Base-by-base conservation (phyloP, 2,113 vertebrate genomes). In the Leucoraja erinaceus region DNA sequence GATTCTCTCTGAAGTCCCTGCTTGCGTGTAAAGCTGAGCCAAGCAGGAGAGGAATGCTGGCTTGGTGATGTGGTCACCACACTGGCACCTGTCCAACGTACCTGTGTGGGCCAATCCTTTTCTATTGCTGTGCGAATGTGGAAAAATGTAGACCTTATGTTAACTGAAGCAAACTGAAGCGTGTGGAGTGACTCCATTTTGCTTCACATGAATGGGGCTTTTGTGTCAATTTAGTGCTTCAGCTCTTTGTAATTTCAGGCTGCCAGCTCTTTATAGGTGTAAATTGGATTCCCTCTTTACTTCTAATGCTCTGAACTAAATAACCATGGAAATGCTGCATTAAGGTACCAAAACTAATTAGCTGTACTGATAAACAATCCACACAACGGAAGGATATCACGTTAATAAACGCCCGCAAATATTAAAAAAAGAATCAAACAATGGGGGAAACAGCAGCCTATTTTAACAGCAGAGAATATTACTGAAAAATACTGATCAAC, bases 281-380 rank as follows among this genome's bases (percentile, higher is more conserved):
- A 72, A 91, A 91, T 91, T 91, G 90, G 90, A 70, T 91, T 91
- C 90, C 16, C 90, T 72, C 33, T 74, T 91, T 91, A 72, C 66
- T 91, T 91, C 20, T 91, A 70, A 91, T 38, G 20, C 31, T 91
- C 38, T 72, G 68, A 54, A 72, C 22, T 47, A 72, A 72, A 72
- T 70, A 25, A 33, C 68, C 33, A 38, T 54, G 31, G 12, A 91
- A 91, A 18, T 72, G 90, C 38, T 91, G 63, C 22, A 72, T 91
- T 91, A 91, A 91, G 70, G 90, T 72, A 91, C 66, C 66, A 72
- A 72, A 91, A 91, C 72, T 70, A 91, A 91, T 91, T 72, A 91
- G 68, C 83, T 63, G n/a, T 63, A 31, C 83, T 63, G 59, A 63
- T 88, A 88, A 88, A 88, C 59, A 88, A 88, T 56, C 56, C 59